A percentile compares a stretch with the other conserved stretches of the same genome.
These are phyloP conservation scores for Leucophenga varia DNA, from an alignment of 1,140 invertebrate genomes.

Conservation along the genomic window DNA sequence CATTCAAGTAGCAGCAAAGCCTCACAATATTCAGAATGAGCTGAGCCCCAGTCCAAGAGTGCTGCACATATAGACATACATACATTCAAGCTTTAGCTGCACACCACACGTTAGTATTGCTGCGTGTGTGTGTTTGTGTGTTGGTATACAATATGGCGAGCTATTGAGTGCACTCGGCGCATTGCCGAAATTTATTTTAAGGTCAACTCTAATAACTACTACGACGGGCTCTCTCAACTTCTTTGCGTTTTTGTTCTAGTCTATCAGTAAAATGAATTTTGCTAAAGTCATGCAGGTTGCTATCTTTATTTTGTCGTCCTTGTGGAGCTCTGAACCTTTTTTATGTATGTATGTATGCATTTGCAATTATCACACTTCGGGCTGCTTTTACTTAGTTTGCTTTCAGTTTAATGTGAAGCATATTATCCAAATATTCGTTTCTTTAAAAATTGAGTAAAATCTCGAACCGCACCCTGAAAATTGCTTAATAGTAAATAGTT, in stretches of 20 bases:
- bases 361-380: no score
- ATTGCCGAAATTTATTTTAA: conserved; percentile 3
- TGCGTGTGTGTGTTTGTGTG: conserved; percentile 12
- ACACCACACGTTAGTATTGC: no score
- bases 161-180: neutral
- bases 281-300: no score
- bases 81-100: neutral
- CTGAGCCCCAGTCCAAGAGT: conserved; percentile 19
- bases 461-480: no score
- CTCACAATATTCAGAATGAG: conserved; percentile 8
- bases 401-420: conserved; percentile 22
- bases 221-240: no score
- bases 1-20: neutral
- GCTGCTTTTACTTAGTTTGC: neutral
- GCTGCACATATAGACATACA: conserved; percentile 10
- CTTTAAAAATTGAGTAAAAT: neutral
- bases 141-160: neutral
- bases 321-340: no score
- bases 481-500: no score
- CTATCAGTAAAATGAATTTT: no score
- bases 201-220: no score
- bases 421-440: conserved; percentile 9
- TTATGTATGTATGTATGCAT: no score
- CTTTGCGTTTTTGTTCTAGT: no score
- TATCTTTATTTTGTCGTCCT: no score